Conservation (phyloP, 2,888 invertebrate species). For the Aradus depressus region DNA sequence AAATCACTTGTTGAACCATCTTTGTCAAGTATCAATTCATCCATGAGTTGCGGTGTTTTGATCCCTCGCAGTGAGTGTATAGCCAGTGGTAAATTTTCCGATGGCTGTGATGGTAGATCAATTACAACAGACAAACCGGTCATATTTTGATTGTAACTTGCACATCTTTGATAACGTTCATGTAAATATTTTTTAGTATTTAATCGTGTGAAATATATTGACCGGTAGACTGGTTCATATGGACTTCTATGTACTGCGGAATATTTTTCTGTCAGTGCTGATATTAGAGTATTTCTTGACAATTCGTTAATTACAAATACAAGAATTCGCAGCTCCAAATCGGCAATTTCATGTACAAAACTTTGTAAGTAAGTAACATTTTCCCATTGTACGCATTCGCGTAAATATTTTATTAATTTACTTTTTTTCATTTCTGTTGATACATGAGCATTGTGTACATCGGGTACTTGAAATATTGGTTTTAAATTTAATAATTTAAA, state of each 20-base stretch:
- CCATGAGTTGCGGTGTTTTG: neutral
- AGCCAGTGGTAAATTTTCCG: constrained; percentile 2
- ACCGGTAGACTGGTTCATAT: constrained; percentile 4
- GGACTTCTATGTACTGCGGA: constrained; percentile 2
- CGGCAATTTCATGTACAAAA: constrained; percentile 3
- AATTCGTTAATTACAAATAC: neutral
- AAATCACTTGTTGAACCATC: neutral
- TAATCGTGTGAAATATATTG: neutral
- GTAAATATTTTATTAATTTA: constrained; percentile 2
- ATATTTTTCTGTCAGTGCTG: constrained; percentile 8
- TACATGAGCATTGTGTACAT: constrained; percentile 10
- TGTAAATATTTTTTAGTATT: neutral
- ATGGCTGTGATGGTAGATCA: constrained; percentile 4
- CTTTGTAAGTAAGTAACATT: constrained; percentile 8
- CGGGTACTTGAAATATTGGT: constrained; percentile 13
- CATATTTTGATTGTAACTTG: constrained; percentile 10
- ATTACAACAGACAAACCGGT: constrained; percentile 6
- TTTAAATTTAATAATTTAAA: constrained; percentile 9
- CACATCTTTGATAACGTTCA: constrained; percentile 3
- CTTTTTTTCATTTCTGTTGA: neutral
- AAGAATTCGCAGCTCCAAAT: constrained; percentile 5
- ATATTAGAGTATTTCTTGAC: neutral
- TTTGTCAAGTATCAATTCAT: constrained; percentile 1
- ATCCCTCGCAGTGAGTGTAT: constrained; percentile 10
- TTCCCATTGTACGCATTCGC: constrained; percentile 16